Conservation (phyloP, 1,140 invertebrate species). For the Mercenaria mercenaria region DNA sequence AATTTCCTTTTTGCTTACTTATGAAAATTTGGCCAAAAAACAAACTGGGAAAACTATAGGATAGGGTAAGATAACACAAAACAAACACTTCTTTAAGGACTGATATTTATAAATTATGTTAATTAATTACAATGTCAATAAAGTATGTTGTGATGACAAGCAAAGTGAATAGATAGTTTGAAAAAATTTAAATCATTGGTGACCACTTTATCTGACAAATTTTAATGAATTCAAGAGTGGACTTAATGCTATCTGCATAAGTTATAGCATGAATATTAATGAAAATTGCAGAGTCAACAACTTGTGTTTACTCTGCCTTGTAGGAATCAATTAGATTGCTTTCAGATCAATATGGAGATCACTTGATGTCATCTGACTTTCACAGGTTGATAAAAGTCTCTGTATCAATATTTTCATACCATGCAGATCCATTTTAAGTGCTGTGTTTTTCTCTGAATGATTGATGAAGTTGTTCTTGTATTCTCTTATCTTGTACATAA, state of each 20-base stretch:
- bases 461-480: background rate
- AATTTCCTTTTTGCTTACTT: too few relatives aligned
- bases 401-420: slow-evolving; percentile 7
- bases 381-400: background rate
- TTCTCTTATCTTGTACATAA: background rate
- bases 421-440: background rate
- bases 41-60: too few relatives aligned
- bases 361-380: background rate
- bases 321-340: background rate
- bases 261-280: background rate
- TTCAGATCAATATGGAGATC: background rate
- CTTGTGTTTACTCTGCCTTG: background rate
- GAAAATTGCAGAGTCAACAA: background rate
- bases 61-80: too few relatives aligned
- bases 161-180: too few relatives aligned
- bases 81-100: too few relatives aligned
- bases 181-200: too few relatives aligned
- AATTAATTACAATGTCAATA: too few relatives aligned
- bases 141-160: too few relatives aligned
- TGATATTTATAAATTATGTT: too few relatives aligned
- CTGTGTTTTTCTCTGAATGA: background rate
- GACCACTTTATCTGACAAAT: too few relatives aligned
- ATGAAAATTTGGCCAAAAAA: too few relatives aligned
- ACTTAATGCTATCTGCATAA: background rate
- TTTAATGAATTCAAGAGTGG: background rate